Conservation (phyloP, 1,140 invertebrate genomes). For the Oncopodura yosiiana region DNA sequence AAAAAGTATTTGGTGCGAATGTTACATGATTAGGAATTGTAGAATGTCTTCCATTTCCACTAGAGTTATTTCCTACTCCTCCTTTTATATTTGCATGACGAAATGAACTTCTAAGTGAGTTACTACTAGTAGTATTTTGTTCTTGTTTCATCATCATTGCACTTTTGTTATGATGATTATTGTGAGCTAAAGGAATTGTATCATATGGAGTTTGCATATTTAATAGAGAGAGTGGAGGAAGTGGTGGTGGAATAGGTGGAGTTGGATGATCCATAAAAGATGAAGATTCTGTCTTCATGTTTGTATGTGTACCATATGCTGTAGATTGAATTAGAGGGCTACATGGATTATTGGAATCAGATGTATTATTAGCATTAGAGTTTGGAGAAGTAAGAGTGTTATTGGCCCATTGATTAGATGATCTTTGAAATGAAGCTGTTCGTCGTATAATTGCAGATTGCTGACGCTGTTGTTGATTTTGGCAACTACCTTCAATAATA, state of each 20-base stretch:
- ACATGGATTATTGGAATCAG: neutral
- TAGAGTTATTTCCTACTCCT: too few species aligned
- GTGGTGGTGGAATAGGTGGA: slow-evolving; percentile 28
- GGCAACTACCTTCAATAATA: neutral
- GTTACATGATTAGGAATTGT: too few species aligned
- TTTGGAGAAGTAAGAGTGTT: neutral
- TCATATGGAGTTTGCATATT: slow-evolving; percentile 5
- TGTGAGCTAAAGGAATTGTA: neutral
- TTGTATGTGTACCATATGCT: neutral
- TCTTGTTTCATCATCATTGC: neutral
- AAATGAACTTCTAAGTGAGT: too few species aligned
- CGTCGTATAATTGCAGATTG: neutral
- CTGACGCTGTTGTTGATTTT: neutral
- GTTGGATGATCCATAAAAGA: slow-evolving; percentile 1
- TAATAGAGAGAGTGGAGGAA: slow-evolving; percentile 22
- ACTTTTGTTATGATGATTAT: neutral
- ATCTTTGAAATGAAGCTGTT: neutral
- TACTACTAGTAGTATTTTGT: too few species aligned
- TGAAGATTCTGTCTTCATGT: neutral
- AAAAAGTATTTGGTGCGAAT: too few species aligned
- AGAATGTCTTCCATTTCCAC: too few species aligned
- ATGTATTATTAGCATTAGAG: neutral
- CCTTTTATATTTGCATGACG: too few species aligned
- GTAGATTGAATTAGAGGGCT: neutral
- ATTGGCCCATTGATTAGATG: slow-evolving; percentile 2